These are phyloP conservation scores for Dinoponera quadriceps DNA, from an alignment of 1,140 invertebrate species.

Conservation along the genomic window DNA sequence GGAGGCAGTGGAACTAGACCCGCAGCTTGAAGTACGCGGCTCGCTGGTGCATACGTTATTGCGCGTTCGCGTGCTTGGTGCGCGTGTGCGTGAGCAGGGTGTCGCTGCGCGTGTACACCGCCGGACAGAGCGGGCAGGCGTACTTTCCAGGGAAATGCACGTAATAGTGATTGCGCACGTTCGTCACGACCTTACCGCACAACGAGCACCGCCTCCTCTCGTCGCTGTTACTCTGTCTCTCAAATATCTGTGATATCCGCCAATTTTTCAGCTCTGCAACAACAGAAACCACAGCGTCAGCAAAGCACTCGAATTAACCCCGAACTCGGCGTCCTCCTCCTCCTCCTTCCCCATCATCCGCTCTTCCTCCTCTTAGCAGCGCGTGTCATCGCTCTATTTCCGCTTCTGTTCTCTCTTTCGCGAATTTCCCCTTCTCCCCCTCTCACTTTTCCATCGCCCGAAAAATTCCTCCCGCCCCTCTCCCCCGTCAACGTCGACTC, in stretches of 20 bases:
- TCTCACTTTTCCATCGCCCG: neutral
- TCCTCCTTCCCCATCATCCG: neutral
- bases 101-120: conserved; percentile 89
- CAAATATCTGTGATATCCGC: conserved; percentile 89
- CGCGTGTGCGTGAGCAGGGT: conserved; percentile 88
- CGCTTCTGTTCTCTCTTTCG: conserved; percentile 27
- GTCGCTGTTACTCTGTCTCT: conserved; percentile 87
- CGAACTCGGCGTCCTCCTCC: conserved; percentile 31
- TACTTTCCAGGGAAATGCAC: conserved; percentile 89
- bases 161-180: conserved; percentile 89
- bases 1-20: conserved; percentile 55
- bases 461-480: conserved; percentile 7
- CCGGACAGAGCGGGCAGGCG: conserved; percentile 88
- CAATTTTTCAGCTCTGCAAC: conserved; percentile 89
- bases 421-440: neutral
- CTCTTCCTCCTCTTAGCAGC: neutral
- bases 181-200: conserved; percentile 89
- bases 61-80: conserved; percentile 87
- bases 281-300: conserved; percentile 85
- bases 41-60: conserved; percentile 56
- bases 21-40: conserved; percentile 47
- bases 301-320: conserved; percentile 78
- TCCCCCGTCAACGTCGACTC: neutral
- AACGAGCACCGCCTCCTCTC: conserved; percentile 88
- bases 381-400: conserved; percentile 70